Conservation (phyloP, 2,888 invertebrate genomes). For the Pyrgus malvae region DNA sequence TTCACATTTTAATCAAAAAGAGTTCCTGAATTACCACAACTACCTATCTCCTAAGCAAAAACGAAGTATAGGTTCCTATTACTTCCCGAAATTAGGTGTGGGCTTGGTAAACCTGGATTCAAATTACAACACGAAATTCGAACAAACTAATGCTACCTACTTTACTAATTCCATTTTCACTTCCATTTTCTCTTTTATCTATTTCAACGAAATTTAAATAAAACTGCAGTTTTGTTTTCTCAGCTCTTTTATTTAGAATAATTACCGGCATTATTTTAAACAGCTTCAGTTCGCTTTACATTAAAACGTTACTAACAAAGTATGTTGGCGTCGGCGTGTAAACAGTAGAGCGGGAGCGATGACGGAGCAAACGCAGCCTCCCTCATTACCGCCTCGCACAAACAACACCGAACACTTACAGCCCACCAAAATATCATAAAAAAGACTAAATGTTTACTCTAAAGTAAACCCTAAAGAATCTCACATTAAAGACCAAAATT, state of each 20-base stretch:
- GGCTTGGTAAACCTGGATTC: too few relatives aligned
- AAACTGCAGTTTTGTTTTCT: background rate
- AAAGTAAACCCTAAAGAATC: constrained; percentile 44
- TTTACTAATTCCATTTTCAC: too few relatives aligned
- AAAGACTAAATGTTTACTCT: constrained; percentile 37
- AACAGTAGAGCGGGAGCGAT: constrained; percentile 61
- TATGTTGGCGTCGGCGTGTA: constrained; percentile 54
- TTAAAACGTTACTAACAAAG: constrained; percentile 57
- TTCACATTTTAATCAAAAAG: too few relatives aligned
- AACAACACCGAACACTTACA: constrained; percentile 57
- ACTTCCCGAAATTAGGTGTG: too few relatives aligned
- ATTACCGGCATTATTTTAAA: constrained; percentile 33
- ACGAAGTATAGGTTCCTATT: too few relatives aligned
- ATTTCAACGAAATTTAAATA: background rate
- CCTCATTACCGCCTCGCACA: constrained; percentile 68
- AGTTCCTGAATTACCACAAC: too few relatives aligned
- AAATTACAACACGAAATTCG: too few relatives aligned
- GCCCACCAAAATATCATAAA: constrained; percentile 65
- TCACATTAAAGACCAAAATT: constrained; percentile 34
- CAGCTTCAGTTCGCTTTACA: constrained; percentile 41
- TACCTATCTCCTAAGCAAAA: too few relatives aligned
- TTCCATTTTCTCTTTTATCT: background rate
- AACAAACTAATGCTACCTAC: too few relatives aligned
- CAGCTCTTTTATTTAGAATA: constrained; percentile 22
- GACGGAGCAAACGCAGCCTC: constrained; percentile 68